Evolutionary conservation across 1,140 invertebrate genomes (phyloP).

Genomic region (Eufriesea mexicana): DNA sequence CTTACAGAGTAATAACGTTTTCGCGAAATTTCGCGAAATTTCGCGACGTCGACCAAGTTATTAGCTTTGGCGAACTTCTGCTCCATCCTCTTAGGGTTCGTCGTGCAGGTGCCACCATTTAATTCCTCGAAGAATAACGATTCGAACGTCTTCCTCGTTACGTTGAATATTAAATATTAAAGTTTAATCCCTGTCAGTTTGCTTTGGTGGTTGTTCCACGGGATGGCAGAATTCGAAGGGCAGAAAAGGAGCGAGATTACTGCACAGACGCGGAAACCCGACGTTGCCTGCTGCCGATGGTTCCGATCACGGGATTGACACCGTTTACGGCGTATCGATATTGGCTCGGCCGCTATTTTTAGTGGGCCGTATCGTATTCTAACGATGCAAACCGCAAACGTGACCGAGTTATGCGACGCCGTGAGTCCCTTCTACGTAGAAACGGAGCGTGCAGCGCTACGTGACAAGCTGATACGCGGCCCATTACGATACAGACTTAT

Average conservation of each 20-base stretch:
- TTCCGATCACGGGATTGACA: conserved; percentile 52
- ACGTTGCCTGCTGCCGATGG: neutral
- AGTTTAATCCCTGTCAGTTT: too few relatives aligned
- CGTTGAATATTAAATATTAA: too few relatives aligned
- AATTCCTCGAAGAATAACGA: too few relatives aligned
- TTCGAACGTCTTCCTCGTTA: too few relatives aligned
- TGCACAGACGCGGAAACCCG: conserved; percentile 19
- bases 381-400: conserved; percentile 68
- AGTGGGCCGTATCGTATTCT: conserved; percentile 63
- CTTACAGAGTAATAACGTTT: neutral
- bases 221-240: too few relatives aligned
- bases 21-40: neutral
- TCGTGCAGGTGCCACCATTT: neutral
- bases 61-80: neutral
- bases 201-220: too few relatives aligned
- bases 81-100: neutral
- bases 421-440: conserved; percentile 6
- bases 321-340: conserved; percentile 54
- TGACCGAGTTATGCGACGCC: conserved; percentile 66
- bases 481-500: conserved; percentile 9
- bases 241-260: neutral
- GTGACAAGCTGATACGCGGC: neutral
- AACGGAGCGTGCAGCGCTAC: conserved; percentile 1
- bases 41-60: neutral
- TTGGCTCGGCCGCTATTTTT: conserved; percentile 65